These are phyloP conservation scores for Erethizon dorsatum DNA, from an alignment of 2,797 vertebrate genomes.

Conservation along the genomic window DNA sequence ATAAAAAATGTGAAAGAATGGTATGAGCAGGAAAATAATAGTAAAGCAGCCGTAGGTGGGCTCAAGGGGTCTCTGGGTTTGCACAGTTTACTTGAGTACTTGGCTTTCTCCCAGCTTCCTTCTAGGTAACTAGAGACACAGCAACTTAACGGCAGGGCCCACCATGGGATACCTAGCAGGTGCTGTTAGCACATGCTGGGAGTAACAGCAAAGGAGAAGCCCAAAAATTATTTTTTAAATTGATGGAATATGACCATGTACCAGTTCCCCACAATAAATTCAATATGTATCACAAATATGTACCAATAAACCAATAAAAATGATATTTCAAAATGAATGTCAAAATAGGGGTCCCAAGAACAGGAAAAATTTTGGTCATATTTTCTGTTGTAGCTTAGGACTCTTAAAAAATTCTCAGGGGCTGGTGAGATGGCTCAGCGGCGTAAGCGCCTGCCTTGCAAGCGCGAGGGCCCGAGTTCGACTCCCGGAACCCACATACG, in stretches of 20 bases:
- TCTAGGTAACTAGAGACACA: not conserved
- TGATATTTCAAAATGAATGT: slow-evolving; percentile 45
- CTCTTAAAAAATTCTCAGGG: not conserved
- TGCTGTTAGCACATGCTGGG: not conserved
- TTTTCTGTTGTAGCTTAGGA: slow-evolving; percentile 9
- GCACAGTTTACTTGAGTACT: not conserved
- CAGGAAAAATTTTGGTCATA: not conserved
- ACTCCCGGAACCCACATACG: too few relatives aligned
- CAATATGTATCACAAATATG: not conserved
- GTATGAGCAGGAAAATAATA: not conserved
- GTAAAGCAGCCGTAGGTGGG: not conserved
- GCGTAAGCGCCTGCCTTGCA: too few relatives aligned
- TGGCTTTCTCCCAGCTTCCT: not conserved
- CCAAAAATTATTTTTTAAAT: not conserved
- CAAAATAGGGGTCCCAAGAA: not conserved
- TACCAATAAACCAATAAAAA: not conserved
- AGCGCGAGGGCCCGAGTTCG: too few relatives aligned
- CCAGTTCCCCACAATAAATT: not conserved
- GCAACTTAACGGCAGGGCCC: not conserved
- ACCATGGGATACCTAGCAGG: rapidly evolving
- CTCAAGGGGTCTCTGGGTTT: not conserved
- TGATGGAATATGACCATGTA: not conserved
- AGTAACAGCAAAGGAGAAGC: not conserved
- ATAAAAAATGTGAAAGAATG: not conserved
- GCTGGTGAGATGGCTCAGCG: too few relatives aligned